Base-by-base conservation (phyloP, 1,140 invertebrate genomes). In the Xylocopa sonorina region DNA sequence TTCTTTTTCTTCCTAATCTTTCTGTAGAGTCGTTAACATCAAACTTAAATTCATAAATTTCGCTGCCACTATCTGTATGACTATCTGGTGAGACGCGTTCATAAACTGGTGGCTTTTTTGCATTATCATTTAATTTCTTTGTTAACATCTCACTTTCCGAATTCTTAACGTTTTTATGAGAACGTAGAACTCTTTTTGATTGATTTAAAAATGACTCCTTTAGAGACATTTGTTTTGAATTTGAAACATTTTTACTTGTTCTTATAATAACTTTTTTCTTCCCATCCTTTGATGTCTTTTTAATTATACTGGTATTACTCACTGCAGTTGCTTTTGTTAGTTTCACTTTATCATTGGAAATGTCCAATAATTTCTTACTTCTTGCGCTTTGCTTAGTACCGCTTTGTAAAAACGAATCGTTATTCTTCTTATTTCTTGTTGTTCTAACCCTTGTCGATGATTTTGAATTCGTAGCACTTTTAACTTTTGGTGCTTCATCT, bases 31-130 rank as follows among this genome's bases (percentile, higher is more conserved):
- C 85, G 38, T 87, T 67, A 29, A 12, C 2, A 46, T 87, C 82
- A 29, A 73, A 86, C 7, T 68, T 84, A 48, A 87, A 87, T 0
- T 87, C 85, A 43, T 87, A 87, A 16, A 87, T 57, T 29, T 84
- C 82, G 27, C 16, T 81, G 0, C 21, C 48, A 4, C 64, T 53
- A 57, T 76, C 58, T 3, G 12, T 32, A 21, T 38, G 32, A 10
- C 48, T 55, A 16, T 87, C 77, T 29, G 55, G 18, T 24, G 67
- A 53, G 10, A 50, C 1, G 7, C 24, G 38, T 67, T 82, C 62
- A 14, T 87, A 87, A 5, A 87, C 18, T 18, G 85, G 85, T 6
- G 81, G 3, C 29, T 84, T 87, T 5, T 38, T 32, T 41, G 24
- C 27, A 3, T 24, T 43, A 0, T 6, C 7, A 57, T 7, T 7